Percentiles rank a stretch among this genome's conserved stretches.
These are phyloP conservation scores for Drosophila sordidapex DNA, from an alignment of 2,888 invertebrate species.

Conservation along the genomic window DNA sequence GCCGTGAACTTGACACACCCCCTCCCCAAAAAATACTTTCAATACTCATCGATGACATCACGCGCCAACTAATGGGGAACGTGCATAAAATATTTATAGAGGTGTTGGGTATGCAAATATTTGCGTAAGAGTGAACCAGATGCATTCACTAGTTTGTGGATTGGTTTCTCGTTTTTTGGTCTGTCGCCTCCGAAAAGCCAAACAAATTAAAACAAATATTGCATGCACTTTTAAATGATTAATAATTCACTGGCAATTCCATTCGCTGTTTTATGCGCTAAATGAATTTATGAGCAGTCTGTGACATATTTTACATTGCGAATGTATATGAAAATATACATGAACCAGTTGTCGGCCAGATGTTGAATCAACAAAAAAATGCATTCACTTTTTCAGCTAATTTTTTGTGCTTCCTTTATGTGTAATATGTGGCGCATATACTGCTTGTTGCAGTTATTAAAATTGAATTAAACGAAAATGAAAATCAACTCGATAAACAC, in stretches of 20 bases:
- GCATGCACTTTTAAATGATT: conserved; percentile 65
- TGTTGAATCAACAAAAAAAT: conserved; percentile 22
- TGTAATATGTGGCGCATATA: conserved; percentile 22
- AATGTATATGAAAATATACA: conserved; percentile 9
- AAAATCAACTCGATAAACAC: background rate
- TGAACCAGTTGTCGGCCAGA: conserved; percentile 16
- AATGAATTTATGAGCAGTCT: conserved; percentile 72
- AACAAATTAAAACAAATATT: conserved; percentile 41
- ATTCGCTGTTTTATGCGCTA: conserved; percentile 52
- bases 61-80: conserved; percentile 63
- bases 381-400: conserved; percentile 39
- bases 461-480: conserved; percentile 18
- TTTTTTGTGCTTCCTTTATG: conserved; percentile 41
- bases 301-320: conserved; percentile 55
- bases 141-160: conserved; percentile 23
- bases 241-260: conserved; percentile 65
- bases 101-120: conserved; percentile 18
- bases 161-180: conserved; percentile 51
- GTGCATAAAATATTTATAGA: conserved; percentile 59
- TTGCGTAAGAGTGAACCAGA: conserved; percentile 8
- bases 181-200: conserved; percentile 33
- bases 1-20: conserved; percentile 62
- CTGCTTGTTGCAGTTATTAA: conserved; percentile 19
- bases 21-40: conserved; percentile 24
- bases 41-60: conserved; percentile 56